phyloP scores from a whole-genome alignment of 2,113 vertebrate species.

The Microtus ochrogaster region DNA sequence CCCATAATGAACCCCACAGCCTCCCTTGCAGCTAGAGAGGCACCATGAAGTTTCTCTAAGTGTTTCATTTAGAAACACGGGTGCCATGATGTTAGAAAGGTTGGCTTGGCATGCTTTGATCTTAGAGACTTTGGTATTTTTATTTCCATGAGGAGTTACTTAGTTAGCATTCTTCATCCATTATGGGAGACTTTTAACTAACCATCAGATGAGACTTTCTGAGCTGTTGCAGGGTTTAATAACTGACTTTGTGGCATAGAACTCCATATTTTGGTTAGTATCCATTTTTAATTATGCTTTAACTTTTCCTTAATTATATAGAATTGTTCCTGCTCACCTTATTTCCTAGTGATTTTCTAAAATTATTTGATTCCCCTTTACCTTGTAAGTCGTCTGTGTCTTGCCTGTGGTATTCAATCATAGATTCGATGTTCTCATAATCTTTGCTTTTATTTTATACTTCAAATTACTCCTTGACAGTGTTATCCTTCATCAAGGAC shows the following conservation, averaged over 20 bases:
- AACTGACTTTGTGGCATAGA: neutral
- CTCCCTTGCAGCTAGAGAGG: neutral
- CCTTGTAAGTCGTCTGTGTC: constrained; percentile 37
- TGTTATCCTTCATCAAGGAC: constrained; percentile 40
- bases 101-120: neutral
- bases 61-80: neutral
- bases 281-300: constrained; percentile 23
- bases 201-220: neutral
- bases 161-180: neutral
- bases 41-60: neutral
- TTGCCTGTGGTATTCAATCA: constrained; percentile 53
- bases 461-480: constrained; percentile 62
- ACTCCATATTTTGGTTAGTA: neutral
- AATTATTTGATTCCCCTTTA: constrained; percentile 61
- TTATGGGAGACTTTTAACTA: neutral
- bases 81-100: neutral
- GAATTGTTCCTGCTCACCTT: neutral
- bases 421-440: constrained; percentile 25
- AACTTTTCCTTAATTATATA: neutral
- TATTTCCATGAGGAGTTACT: neutral
- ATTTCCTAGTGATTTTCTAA: constrained; percentile 46
- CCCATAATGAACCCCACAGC: neutral
- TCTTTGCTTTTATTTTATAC: constrained; percentile 74
- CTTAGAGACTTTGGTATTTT: neutral
- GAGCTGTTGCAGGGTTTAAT: neutral